A percentile compares a stretch with the other conserved stretches of the same genome.
These are phyloP conservation scores for Spodoptera littoralis DNA, from an alignment of 2,888 invertebrate genomes.

Conservation along the genomic window DNA sequence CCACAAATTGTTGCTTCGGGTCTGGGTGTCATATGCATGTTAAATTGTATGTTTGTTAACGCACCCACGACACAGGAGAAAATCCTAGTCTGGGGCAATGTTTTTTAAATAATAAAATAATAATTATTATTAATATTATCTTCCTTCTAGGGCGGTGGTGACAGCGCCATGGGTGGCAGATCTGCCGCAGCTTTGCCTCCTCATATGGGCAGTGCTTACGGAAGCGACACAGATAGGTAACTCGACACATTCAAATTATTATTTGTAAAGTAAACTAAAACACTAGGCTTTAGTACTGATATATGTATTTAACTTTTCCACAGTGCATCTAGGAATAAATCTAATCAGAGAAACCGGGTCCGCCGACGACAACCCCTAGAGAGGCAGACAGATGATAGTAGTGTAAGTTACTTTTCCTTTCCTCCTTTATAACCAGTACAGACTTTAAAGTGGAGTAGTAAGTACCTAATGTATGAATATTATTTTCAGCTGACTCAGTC, in stretches of 20 bases:
- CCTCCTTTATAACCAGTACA: background rate
- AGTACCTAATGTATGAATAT: constrained; percentile 4
- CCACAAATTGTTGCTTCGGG: too few species aligned
- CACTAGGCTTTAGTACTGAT: too few species aligned
- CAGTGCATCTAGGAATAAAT: constrained; percentile 82
- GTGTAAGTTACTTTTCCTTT: constrained; percentile 63
- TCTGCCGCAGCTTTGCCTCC: constrained; percentile 75
- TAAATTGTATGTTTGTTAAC: too few species aligned
- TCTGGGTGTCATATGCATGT: too few species aligned
- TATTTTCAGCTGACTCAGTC: constrained; percentile 66
- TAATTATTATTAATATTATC: background rate
- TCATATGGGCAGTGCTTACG: constrained; percentile 76
- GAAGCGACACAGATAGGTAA: constrained; percentile 83
- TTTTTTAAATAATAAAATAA: too few species aligned
- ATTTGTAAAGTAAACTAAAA: background rate
- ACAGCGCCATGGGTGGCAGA: constrained; percentile 69
- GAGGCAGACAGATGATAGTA: constrained; percentile 75
- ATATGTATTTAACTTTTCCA: constrained; percentile 14
- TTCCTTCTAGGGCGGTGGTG: constrained; percentile 72
- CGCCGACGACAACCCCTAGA: constrained; percentile 79
- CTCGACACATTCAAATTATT: background rate
- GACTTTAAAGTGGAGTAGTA: background rate
- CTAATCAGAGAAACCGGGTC: constrained; percentile 79
- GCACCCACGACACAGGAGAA: too few species aligned
- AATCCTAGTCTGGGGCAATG: too few species aligned